These are phyloP conservation scores for Unio pictorum DNA, from an alignment of 2,888 invertebrate species.

Conservation along the genomic window DNA sequence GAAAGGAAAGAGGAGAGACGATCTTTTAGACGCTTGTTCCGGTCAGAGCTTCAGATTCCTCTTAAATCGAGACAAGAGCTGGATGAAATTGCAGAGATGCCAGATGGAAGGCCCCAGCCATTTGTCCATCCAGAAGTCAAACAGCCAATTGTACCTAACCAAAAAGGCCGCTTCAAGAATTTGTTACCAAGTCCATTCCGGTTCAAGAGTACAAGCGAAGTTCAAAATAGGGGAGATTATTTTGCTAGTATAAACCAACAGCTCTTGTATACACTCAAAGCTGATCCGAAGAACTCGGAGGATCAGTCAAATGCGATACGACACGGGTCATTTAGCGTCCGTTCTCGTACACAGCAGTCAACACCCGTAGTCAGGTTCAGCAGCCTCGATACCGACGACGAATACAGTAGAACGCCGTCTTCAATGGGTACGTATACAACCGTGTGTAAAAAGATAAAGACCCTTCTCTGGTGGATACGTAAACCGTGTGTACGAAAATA, in stretches of 20 bases:
- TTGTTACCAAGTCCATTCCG: too few relatives aligned
- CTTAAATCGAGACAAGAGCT: conserved; percentile 29
- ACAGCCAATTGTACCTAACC: too few relatives aligned
- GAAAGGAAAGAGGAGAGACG: conserved; percentile 38
- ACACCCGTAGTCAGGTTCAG: conserved; percentile 1
- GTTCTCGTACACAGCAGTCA: too few relatives aligned
- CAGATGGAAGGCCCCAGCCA: conserved; percentile 41
- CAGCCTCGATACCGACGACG: conserved; percentile 6
- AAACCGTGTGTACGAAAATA: too few relatives aligned
- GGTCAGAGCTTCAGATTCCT: conserved; percentile 46
- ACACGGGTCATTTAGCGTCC: background rate
- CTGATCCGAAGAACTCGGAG: background rate
- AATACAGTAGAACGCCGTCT: conserved; percentile 1
- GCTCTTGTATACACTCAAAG: too few relatives aligned
- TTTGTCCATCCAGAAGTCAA: conserved; percentile 19
- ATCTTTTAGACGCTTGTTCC: conserved; percentile 39
- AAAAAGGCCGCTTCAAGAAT: too few relatives aligned
- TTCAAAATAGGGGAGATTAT: too few relatives aligned
- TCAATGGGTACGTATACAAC: too few relatives aligned
- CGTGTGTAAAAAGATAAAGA: too few relatives aligned
- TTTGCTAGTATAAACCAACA: too few relatives aligned
- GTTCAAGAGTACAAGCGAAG: too few relatives aligned
- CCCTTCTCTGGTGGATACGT: too few relatives aligned
- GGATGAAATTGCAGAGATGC: conserved; percentile 36
- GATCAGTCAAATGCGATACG: background rate